Conservation (phyloP, 2,888 invertebrate genomes). For the Drosophila algonquin region DNA sequence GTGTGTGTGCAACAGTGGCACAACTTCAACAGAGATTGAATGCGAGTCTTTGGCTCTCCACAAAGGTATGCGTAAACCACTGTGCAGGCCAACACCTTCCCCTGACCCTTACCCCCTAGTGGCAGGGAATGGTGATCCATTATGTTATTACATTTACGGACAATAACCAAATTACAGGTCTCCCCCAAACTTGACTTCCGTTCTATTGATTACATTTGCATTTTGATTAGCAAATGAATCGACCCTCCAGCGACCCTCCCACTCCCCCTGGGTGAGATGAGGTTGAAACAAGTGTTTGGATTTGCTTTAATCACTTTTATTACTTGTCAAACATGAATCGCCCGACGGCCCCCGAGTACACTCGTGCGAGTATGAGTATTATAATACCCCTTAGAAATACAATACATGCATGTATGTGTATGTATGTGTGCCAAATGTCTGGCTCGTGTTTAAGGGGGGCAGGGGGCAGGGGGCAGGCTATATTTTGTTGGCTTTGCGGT, state of each 20-base stretch:
- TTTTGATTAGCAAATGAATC: constrained; percentile 68
- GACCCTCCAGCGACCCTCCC: neutral
- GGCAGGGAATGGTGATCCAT: constrained; percentile 45
- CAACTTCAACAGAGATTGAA: neutral
- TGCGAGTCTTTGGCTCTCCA: neutral
- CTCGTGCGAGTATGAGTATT: neutral
- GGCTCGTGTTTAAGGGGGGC: neutral
- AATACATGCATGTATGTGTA: neutral
- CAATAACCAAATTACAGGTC: constrained; percentile 38
- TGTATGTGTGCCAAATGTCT: constrained; percentile 19
- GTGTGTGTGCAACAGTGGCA: constrained; percentile 31
- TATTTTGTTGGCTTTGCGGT: constrained; percentile 68
- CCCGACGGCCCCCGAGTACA: constrained; percentile 46
- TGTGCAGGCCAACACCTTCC: constrained; percentile 12
- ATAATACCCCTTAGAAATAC: neutral
- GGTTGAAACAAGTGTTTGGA: constrained; percentile 59
- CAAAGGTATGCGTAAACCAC: constrained; percentile 9
- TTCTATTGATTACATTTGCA: constrained; percentile 73
- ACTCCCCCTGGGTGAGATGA: neutral
- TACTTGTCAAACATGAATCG: constrained; percentile 70
- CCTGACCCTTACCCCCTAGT: neutral
- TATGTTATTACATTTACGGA: constrained; percentile 65
- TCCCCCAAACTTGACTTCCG: constrained; percentile 47
- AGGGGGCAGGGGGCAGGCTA: constrained; percentile 3
- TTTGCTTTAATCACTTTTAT: constrained; percentile 74